Evolutionary conservation across 2,797 vertebrate species (phyloP), one percentile per base, ranked within the genome.

Genomic region (Gymnoscopelus braueri): DNA sequence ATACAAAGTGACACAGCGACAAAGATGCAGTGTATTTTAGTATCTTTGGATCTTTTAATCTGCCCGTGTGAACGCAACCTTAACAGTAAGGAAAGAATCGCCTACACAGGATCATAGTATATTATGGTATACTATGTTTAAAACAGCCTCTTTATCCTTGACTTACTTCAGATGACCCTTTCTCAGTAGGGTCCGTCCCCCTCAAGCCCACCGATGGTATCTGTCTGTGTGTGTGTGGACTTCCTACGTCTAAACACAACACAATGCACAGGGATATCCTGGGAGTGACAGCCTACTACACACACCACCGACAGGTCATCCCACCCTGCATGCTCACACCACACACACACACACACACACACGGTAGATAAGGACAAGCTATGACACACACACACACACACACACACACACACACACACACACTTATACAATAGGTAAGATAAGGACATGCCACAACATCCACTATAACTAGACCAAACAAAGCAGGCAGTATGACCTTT

Each of bases 381-480:
- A 44, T 39, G 5, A 39, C 35, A 39, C 48, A 61, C 13, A 65
- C 47, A 47, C 24, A 63, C 39, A 63, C 50, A 56, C 29, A 60
- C 4, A 39, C 57, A 60, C 12, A 65, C 47, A 52, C 24, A 62
- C 39, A 63, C 50, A 56, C 29, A 60, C 4, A 39, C 13, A 67
- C 50, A 56, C 5, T 11, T 35, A 57, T 8, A 50, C 50, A 61
- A 12, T 13, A n/a, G n/a, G 3, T 51, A n/a, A 51, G n/a, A 51
- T 51, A 51, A 51, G n/a, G n/a, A 51, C 14, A 14, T 12, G 11
- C 49, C 12, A 51, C 12, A 51, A 51, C 19, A 8, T 52, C 67
- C 61, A 74, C 71, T 82, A 74, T 71, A 80, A 85, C 81, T 77
- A 87, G 75, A 79, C 86, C 67, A 75, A 83, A 87, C 48, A 29